These are phyloP conservation scores for Hydrozoanthus gracilis DNA, from an alignment of 92 coral and sea anemone genomes.

Conservation along the genomic window DNA sequence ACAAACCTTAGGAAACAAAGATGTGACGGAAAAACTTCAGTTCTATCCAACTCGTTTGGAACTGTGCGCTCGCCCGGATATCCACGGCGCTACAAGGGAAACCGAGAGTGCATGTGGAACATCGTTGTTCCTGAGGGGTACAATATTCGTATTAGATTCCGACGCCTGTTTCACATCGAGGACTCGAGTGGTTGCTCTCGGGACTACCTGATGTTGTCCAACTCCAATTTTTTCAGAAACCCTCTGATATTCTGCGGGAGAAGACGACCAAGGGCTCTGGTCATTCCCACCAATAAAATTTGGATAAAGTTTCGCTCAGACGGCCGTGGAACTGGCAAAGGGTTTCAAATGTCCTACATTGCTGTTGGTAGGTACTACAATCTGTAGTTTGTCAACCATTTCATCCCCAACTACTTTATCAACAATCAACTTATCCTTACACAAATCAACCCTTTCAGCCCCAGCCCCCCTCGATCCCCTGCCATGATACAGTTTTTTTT, in stretches of 20 bases:
- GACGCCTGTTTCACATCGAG: slow-evolving; percentile 84
- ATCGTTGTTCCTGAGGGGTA: slow-evolving; percentile 90
- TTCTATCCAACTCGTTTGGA: slow-evolving; percentile 76
- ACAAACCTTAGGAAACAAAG: slow-evolving; percentile 48
- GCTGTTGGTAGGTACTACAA: slow-evolving; percentile 75
- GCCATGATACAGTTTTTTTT: neutral
- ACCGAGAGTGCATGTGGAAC: slow-evolving; percentile 86
- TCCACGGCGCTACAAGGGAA: slow-evolving; percentile 73
- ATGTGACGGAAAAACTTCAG: slow-evolving; percentile 71
- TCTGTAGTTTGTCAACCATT: neutral
- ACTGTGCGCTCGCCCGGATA: slow-evolving; percentile 90
- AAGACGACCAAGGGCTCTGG: slow-evolving; percentile 72
- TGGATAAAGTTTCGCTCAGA: slow-evolving; percentile 91
- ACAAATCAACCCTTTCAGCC: too few relatives aligned
- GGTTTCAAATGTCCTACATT: slow-evolving; percentile 80
- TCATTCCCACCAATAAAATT: slow-evolving; percentile 74
- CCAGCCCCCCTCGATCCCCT: neutral
- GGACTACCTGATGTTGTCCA: slow-evolving; percentile 87
- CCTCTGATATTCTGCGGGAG: slow-evolving; percentile 83
- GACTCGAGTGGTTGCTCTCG: slow-evolving; percentile 79
- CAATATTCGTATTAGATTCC: slow-evolving; percentile 84
- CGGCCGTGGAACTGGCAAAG: slow-evolving; percentile 72
- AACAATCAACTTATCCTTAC: too few relatives aligned
- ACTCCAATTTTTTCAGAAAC: slow-evolving; percentile 70
- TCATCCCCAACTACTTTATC: too few relatives aligned